A percentile compares a stretch with the other conserved stretches of the same genome.
Evolutionary conservation across 2,797 vertebrate species (phyloP).

Genomic region (Sylvia borin): DNA sequence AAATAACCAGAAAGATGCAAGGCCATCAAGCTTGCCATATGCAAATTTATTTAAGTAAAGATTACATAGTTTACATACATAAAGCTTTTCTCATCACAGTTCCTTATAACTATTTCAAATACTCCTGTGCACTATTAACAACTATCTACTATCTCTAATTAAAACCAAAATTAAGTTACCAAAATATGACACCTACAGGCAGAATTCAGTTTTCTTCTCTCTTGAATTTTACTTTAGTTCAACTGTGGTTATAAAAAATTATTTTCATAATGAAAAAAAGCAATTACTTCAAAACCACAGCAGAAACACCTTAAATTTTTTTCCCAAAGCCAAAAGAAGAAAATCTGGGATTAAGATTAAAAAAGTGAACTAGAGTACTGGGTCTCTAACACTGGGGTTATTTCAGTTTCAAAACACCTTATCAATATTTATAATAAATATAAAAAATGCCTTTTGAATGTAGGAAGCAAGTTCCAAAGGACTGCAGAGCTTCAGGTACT

Average conservation of each 20-base stretch:
- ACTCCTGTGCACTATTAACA: background rate
- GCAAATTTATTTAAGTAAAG: background rate
- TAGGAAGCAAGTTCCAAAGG: background rate
- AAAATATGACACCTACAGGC: background rate
- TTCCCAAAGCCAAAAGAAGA: background rate
- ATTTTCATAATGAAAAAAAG: background rate
- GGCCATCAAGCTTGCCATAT: background rate
- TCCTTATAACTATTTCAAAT: background rate
- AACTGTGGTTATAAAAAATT: background rate
- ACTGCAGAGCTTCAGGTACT: background rate
- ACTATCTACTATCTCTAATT: background rate
- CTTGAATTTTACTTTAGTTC: background rate
- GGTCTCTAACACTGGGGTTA: background rate
- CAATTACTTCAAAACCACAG: background rate
- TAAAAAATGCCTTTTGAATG: background rate
- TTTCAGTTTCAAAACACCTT: background rate
- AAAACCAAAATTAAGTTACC: background rate
- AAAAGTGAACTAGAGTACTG: background rate
- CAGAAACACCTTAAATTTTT: background rate
- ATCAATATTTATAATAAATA: background rate
- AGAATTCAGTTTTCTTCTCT: background rate
- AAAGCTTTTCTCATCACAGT: background rate
- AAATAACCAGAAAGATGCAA: background rate
- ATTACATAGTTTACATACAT: background rate
- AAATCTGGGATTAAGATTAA: background rate